These are phyloP conservation scores for Pristionchus exspectatus DNA, from an alignment of 2,888 invertebrate genomes.

Conservation along the genomic window DNA sequence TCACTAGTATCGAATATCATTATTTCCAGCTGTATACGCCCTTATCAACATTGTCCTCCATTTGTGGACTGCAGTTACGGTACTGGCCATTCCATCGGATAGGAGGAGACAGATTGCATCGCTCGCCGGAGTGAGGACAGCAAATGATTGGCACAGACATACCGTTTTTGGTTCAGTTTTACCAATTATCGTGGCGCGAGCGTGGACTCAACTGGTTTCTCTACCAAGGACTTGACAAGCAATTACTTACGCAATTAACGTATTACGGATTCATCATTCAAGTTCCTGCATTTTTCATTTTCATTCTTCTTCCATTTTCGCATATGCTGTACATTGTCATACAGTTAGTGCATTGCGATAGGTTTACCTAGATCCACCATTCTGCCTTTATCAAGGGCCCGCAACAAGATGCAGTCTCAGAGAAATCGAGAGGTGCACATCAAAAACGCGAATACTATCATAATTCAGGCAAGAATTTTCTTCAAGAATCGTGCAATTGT, in stretches of 20 bases:
- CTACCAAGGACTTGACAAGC: neutral
- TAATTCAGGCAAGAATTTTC: neutral
- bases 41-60: neutral
- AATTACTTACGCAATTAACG: neutral
- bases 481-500: neutral
- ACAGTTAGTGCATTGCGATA: neutral
- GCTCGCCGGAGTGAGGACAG: neutral
- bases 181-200: neutral
- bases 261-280: neutral
- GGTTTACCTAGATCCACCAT: neutral
- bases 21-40: neutral
- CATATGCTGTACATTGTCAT: neutral
- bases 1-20: too few species aligned
- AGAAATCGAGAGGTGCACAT: neutral
- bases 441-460: neutral
- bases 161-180: neutral
- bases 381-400: neutral
- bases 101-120: neutral
- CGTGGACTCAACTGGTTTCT: slow-evolving; percentile 21
- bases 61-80: neutral
- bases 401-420: neutral
- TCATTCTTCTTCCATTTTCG: neutral
- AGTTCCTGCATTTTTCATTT: neutral
- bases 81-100: neutral
- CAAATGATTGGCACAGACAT: neutral